Base-by-base conservation (phyloP, 2,797 vertebrate species). In the Platalea minor region DNA sequence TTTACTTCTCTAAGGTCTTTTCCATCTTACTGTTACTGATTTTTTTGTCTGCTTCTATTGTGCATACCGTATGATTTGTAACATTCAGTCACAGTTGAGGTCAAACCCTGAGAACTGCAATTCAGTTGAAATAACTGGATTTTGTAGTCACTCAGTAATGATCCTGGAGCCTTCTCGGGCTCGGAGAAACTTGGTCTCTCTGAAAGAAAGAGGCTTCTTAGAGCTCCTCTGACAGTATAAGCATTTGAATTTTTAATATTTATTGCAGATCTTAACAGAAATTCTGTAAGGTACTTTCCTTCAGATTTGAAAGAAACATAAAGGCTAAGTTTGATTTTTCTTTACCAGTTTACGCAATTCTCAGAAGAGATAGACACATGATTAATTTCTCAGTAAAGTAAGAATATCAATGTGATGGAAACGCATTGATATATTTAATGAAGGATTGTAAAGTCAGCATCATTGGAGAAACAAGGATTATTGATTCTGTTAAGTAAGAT, bases 311-410 rank as follows among this genome's bases (percentile, higher is more conserved):
- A 87, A 94, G 31, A 79, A 86, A 69, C 17, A 53, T 56, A 74
- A 88, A 89, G 48, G 13, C 6, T 35, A 45, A 61, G 13, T 85
- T 93, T 57, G 17, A 70, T 67, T 92, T 95, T 82, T 72, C 67
- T 84, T 94, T 91, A 80, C 19, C 13, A 72, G 35, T 85, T 87
- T 72, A 92, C 81, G 33, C 17, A 78, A 31, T 87, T 96, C 96
- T 90, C 57, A 65, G 59, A 90, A 80, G 60, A 92, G 39, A 70
- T 17, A 81, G 72, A 91, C n/a, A 75, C 43, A 72, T 4, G 1
- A 93, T 90, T 93, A 92, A 88, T 90, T 96, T 95, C 37, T 48
- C 75, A 88, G 60, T 92, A 89, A 91, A 94, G n/a, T 65, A 93
- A 93, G 63, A 95, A 95, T 74, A 97, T 89, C 48, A 79, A 43